phyloP scores from a whole-genome alignment of 2,888 invertebrate species.

The Cristatella mucedo region DNA sequence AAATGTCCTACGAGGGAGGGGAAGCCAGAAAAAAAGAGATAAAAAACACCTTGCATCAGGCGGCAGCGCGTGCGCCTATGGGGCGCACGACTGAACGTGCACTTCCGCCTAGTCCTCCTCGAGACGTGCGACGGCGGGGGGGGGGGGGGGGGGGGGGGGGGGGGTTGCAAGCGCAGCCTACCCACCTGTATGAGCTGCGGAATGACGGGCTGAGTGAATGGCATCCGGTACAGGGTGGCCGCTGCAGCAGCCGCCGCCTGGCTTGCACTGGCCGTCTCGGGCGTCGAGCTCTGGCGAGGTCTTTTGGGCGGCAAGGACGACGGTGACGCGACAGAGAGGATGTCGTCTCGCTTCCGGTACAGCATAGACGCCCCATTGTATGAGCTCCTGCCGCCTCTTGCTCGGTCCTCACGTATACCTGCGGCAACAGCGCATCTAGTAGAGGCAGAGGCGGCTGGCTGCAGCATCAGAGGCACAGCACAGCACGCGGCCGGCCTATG shows the following conservation, averaged over 20 bases:
- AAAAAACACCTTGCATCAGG: too few species aligned
- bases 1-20: too few species aligned
- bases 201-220: not conserved
- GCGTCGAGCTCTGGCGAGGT: conserved; percentile 12
- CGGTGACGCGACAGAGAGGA: not conserved
- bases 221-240: not conserved
- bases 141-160: not conserved
- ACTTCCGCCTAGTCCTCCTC: conserved; percentile 10
- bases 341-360: conserved; percentile 9
- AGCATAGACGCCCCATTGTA: conserved; percentile 42
- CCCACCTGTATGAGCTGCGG: conserved; percentile 9
- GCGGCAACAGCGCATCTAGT: too few species aligned
- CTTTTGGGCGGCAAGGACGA: not conserved
- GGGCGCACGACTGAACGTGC: too few species aligned
- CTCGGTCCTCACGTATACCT: conserved; percentile 83
- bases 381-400: conserved; percentile 82
- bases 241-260: conserved; percentile 7
- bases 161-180: not conserved
- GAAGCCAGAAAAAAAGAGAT: too few species aligned
- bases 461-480: too few species aligned
- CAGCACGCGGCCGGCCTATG: too few species aligned
- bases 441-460: too few species aligned
- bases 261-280: conserved; percentile 7
- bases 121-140: conserved; percentile 15
- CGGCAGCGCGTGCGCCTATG: conserved; percentile 23